A percentile compares a stretch with the other conserved stretches of the same genome.
Evolutionary conservation across 2,797 vertebrate genomes (phyloP).

Genomic region (Siniperca obscura): DNA sequence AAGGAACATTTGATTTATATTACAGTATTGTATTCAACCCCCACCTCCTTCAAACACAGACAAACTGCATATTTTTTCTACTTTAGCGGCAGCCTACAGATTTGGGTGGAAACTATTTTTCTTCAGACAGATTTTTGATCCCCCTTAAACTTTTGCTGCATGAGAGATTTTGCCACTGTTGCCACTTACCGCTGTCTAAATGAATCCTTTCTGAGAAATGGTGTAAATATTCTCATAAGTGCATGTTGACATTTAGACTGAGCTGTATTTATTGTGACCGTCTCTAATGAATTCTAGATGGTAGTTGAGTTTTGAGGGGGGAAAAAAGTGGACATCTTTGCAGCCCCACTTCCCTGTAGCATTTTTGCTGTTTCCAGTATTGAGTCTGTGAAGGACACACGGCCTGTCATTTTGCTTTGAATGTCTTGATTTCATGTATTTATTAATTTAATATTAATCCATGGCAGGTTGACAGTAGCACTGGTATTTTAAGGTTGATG

Average conservation of each 20-base stretch:
- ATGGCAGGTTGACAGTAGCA: slow-evolving; percentile 1
- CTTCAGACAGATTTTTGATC: neutral
- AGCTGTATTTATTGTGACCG: slow-evolving; percentile 33
- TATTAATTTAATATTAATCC: slow-evolving; percentile 50
- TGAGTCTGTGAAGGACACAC: slow-evolving; percentile 11
- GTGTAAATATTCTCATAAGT: slow-evolving; percentile 52
- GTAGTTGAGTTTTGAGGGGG: neutral
- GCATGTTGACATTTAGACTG: slow-evolving; percentile 39
- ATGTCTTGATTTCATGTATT: slow-evolving; percentile 48
- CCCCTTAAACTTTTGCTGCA: slow-evolving; percentile 7
- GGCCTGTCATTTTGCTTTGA: slow-evolving; percentile 11
- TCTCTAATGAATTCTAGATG: slow-evolving; percentile 3
- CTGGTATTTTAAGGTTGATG: slow-evolving; percentile 28
- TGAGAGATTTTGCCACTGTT: slow-evolving; percentile 21
- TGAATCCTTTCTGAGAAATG: slow-evolving; percentile 8
- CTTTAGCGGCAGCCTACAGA: neutral
- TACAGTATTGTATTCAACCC: neutral
- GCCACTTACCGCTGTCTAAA: neutral
- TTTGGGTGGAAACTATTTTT: neutral
- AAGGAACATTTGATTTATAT: neutral
- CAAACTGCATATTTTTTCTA: neutral
- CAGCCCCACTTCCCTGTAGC: neutral
- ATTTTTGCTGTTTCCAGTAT: slow-evolving; percentile 18
- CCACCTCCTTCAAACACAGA: neutral
- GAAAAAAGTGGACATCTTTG: neutral